phyloP scores from a whole-genome alignment of 2,888 invertebrate genomes.

The Druceiella hillmani region DNA sequence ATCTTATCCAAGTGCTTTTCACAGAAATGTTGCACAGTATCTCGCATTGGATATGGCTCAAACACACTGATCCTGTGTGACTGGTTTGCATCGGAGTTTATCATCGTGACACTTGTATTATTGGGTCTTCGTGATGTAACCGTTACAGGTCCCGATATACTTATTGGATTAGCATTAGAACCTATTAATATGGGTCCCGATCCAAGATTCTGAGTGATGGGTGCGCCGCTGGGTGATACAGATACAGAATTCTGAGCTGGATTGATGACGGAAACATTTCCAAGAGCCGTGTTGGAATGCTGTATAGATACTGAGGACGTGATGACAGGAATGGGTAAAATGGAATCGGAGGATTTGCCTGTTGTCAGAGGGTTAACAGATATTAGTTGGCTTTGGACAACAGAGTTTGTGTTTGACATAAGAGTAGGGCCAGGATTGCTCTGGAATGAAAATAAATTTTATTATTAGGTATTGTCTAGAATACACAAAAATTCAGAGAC shows the following conservation, averaged over 20 bases:
- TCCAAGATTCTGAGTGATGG: constrained; percentile 24
- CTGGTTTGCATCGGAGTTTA: constrained; percentile 47
- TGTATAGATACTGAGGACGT: constrained; percentile 38
- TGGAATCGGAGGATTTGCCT: constrained; percentile 39
- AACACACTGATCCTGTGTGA: constrained; percentile 74
- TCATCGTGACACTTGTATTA: constrained; percentile 74
- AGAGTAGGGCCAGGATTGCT: constrained; percentile 32
- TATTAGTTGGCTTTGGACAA: constrained; percentile 36
- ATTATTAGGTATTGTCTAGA: too few relatives aligned
- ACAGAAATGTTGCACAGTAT: constrained; percentile 92
- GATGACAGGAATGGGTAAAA: constrained; percentile 30
- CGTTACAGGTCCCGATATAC: constrained; percentile 56
- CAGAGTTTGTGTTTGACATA: constrained; percentile 31
- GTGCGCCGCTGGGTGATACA: constrained; percentile 21
- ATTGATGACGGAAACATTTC: constrained; percentile 34
- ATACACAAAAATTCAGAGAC: neutral
- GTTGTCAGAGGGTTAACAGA: constrained; percentile 38
- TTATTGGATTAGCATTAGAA: constrained; percentile 33
- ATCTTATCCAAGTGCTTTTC: constrained; percentile 92
- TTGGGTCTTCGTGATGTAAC: constrained; percentile 59
- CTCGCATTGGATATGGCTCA: constrained; percentile 87
- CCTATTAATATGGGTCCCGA: too few relatives aligned
- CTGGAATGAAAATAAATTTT: constrained; percentile 26
- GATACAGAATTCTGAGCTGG: constrained; percentile 12
- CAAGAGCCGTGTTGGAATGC: constrained; percentile 38